phyloP scores from a whole-genome alignment of 1,140 invertebrate species.

The Brachionus rotundiformis region DNA sequence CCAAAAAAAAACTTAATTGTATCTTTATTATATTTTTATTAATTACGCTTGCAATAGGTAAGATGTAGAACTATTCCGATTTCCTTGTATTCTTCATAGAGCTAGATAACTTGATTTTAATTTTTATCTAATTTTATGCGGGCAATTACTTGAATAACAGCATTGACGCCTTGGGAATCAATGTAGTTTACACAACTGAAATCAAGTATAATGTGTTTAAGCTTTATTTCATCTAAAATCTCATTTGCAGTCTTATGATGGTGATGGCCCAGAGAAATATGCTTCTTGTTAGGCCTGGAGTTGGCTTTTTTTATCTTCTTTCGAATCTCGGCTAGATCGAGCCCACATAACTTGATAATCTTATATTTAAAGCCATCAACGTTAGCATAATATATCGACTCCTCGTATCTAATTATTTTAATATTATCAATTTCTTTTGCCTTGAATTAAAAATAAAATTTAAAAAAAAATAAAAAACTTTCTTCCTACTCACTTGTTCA shows the following conservation, averaged over 20 bases:
- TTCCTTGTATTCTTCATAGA: slow-evolving; percentile 35
- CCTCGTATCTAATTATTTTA: slow-evolving; percentile 49
- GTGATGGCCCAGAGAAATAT: background rate
- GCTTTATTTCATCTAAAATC: background rate
- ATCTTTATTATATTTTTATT: background rate
- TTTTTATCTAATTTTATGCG: background rate
- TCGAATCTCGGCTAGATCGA: background rate
- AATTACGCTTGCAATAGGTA: slow-evolving; percentile 42
- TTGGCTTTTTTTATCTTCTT: slow-evolving; percentile 30
- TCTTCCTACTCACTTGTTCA: slow-evolving; percentile 2
- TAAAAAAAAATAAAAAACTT: background rate
- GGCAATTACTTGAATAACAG: slow-evolving; percentile 31
- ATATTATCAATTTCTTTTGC: slow-evolving; percentile 50
- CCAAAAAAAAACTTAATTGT: background rate
- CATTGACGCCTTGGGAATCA: slow-evolving; percentile 47
- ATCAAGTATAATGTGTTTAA: slow-evolving; percentile 48
- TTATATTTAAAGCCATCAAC: slow-evolving; percentile 39
- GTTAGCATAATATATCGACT: slow-evolving; percentile 47
- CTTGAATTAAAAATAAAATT: slow-evolving; percentile 5
- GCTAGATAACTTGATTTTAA: background rate
- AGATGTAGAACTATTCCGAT: slow-evolving; percentile 15
- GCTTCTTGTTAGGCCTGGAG: background rate
- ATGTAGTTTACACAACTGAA: slow-evolving; percentile 51
- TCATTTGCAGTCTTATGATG: background rate
- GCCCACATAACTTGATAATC: background rate